Percentiles rank a stretch among this genome's conserved stretches.
phyloP scores from a whole-genome alignment of 2,888 invertebrate genomes.

The Drosophila formosana region DNA sequence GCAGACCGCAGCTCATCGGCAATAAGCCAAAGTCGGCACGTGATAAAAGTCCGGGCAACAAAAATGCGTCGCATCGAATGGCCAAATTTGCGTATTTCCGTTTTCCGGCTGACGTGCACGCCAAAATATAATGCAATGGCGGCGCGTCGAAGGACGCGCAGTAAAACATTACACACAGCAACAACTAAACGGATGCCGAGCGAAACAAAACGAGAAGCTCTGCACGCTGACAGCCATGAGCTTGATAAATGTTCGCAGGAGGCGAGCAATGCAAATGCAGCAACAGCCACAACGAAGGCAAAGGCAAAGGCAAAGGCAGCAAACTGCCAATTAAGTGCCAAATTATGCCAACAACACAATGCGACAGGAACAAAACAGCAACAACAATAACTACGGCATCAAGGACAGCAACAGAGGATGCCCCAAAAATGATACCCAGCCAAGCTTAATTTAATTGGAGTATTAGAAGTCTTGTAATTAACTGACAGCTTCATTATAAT shows the following conservation, averaged over 20 bases:
- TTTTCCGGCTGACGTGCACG: conserved; percentile 50
- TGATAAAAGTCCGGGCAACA: conserved; percentile 27
- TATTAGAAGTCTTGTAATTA: background rate
- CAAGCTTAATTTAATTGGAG: background rate
- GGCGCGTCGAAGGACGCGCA: conserved; percentile 18
- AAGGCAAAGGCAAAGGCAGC: conserved; percentile 22
- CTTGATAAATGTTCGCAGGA: conserved; percentile 68
- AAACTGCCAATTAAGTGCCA: conserved; percentile 77
- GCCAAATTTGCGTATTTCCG: conserved; percentile 68
- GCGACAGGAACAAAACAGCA: conserved; percentile 2
- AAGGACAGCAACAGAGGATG: conserved; percentile 9
- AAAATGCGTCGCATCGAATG: conserved; percentile 35
- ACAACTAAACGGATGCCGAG: conserved; percentile 18
- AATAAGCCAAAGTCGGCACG: conserved; percentile 44
- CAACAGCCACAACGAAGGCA: conserved; percentile 24
- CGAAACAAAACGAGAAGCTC: conserved; percentile 7
- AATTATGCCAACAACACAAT: conserved; percentile 64
- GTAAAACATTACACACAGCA: conserved; percentile 32
- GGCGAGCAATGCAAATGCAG: conserved; percentile 29
- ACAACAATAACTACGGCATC: conserved; percentile 31
- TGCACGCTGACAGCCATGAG: conserved; percentile 55
- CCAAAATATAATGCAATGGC: conserved; percentile 37
- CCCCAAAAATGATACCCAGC: conserved; percentile 14
- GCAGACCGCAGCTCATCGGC: conserved; percentile 46
- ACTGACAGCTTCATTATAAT: background rate